Percentiles rank a stretch among this genome's conserved stretches.
Evolutionary conservation across 2,888 invertebrate species (phyloP).

Genomic region (Miltochrista miniata): DNA sequence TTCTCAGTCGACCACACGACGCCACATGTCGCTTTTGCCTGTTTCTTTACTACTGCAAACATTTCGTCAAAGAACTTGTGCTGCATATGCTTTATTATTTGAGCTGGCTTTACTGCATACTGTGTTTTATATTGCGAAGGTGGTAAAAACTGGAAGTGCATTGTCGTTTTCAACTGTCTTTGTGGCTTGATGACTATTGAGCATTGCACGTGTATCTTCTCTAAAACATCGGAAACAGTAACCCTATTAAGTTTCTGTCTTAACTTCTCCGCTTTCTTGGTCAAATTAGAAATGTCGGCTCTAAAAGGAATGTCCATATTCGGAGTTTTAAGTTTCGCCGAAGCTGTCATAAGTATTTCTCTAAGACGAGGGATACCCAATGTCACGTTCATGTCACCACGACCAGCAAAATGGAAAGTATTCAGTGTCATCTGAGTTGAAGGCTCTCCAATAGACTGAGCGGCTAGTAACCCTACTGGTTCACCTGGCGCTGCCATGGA

Average conservation of each 20-base stretch:
- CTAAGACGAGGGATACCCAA: conserved; percentile 98
- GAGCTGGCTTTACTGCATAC: conserved; percentile 87
- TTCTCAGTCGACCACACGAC: conserved; percentile 78
- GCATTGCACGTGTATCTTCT: conserved; percentile 86
- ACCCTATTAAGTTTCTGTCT: conserved; percentile 90
- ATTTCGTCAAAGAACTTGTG: conserved; percentile 87
- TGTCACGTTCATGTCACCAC: conserved; percentile 99
- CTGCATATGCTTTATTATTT: conserved; percentile 90
- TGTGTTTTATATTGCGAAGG: conserved; percentile 88
- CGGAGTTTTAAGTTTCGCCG: conserved; percentile 96
- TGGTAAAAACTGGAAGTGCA: conserved; percentile 90
- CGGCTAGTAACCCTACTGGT: conserved; percentile 97
- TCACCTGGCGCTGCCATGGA: conserved; percentile 95
- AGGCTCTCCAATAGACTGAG: conserved; percentile 99
- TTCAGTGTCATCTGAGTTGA: conserved; percentile 99
- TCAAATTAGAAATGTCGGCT: conserved; percentile 65
- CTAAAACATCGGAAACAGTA: conserved; percentile 90
- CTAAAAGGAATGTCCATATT: conserved; percentile 96
- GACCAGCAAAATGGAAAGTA: conserved; percentile 99
- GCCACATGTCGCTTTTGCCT: conserved; percentile 79
- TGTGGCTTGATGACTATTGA: conserved; percentile 81
- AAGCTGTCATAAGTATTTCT: conserved; percentile 98
- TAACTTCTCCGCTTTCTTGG: conserved; percentile 86
- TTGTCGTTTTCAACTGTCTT: conserved; percentile 85
- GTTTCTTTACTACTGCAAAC: conserved; percentile 85